Evolutionary conservation across 1,140 invertebrate species (phyloP), one percentile per base, ranked within the genome.

Genomic region (Rhyacophila brunnea): DNA sequence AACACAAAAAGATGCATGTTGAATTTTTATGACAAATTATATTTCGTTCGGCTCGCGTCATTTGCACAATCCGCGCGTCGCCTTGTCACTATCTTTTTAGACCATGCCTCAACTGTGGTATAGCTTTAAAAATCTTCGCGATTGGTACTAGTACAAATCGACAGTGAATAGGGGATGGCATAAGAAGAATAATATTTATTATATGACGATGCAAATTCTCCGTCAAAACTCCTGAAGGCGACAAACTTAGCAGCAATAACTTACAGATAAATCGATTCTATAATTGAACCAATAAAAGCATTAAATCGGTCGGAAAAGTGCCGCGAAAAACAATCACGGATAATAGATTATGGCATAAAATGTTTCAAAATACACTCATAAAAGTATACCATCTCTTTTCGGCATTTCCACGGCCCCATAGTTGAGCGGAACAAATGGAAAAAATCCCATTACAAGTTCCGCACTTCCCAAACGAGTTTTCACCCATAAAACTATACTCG

Each of bases 381-480:
- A 58, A 51, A 38, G 48, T 17, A 36, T 36, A 28, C 28, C 23
- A 19, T 58, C 47, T 50, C 55, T 35, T 42, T 44, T 42, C 49
- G 49, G 28, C 43, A 14, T 23, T 19, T 15, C 53, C 43, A 9
- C 35, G 20, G 38, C 4, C 45, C 54, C 32, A 54, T 47, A 34
- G 28, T 28, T 36, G 42, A 28, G 50, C 43, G 44, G 36, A 34
- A 40, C 50, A 55, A 59, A 60, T 44, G 58, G 58, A 64, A 64
- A 64, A 64, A 64, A 64, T 58, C 58, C 62, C 48, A 64, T 64
- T 64, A 64, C 62, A 64, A 64, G 58, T 64, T 64, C 58, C 58
- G 48, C 58, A 54, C 58, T 64, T 64, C 46, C 23, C 40, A 17
- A 64, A 58, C 58, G 62, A 60, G 62, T 64, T 64, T 57, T 19